Conservation (phyloP, 2,888 invertebrate species). For the Mythimna ferrago region DNA sequence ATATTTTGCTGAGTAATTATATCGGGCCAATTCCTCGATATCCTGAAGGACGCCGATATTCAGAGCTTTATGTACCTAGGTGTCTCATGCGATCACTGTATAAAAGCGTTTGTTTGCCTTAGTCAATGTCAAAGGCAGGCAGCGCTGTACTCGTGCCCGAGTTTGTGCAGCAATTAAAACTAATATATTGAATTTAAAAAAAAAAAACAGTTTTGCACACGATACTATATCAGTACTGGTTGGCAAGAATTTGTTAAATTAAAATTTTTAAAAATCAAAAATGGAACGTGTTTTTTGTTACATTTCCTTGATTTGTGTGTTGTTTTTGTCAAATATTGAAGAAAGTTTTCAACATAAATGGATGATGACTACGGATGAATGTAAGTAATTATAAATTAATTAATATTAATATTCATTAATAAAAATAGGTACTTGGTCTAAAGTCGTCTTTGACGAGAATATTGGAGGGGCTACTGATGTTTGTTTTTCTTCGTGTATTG, state of each 20-base stretch:
- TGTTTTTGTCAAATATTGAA: slow-evolving; percentile 58
- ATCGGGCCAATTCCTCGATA: slow-evolving; percentile 33
- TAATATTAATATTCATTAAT: neutral
- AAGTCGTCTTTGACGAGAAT: slow-evolving; percentile 25
- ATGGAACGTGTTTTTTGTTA: slow-evolving; percentile 44
- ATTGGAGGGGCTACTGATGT: slow-evolving; percentile 8
- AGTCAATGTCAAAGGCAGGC: slow-evolving; percentile 64
- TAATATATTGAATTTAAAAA: neutral
- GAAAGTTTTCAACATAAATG: slow-evolving; percentile 59
- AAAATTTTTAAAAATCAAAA: slow-evolving; percentile 32
- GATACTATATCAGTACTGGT: neutral
- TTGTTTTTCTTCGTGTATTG: slow-evolving; percentile 20
- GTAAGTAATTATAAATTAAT: slow-evolving; percentile 72
- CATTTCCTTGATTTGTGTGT: slow-evolving; percentile 44
- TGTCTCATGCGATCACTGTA: slow-evolving; percentile 61
- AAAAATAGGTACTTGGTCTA: no score
- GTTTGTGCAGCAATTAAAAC: slow-evolving; percentile 37
- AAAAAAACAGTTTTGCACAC: slow-evolving; percentile 1
- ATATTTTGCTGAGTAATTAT: slow-evolving; percentile 45
- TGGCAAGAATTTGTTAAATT: neutral
- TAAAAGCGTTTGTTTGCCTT: slow-evolving; percentile 65
- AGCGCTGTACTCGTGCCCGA: slow-evolving; percentile 57
- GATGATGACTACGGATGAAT: slow-evolving; percentile 82
- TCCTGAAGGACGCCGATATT: slow-evolving; percentile 50
- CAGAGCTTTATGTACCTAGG: slow-evolving; percentile 38